Evolutionary conservation across 2,797 vertebrate species (phyloP), one percentile per base, ranked within the genome.

Genomic region (Balearica regulorum): DNA sequence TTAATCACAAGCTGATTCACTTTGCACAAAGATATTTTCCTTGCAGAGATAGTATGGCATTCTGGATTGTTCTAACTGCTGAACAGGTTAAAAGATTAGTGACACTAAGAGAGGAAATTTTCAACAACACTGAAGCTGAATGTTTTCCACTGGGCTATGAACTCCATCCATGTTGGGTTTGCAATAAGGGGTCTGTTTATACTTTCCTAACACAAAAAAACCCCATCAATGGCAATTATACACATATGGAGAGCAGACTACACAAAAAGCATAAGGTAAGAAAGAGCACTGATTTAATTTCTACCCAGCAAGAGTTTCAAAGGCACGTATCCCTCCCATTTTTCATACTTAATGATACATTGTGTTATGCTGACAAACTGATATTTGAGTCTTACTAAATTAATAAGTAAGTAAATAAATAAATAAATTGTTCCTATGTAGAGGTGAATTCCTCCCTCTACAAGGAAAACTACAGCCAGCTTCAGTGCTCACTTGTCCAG

Each of bases 381-480:
- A 8, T 41, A 46, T 58, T 94, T 72, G 10, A 72, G 16, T 28
- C 25, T 85, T 66, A 84, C 61, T 76, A 62, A 82, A 84, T 87
- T 87, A 79, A 90, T 69, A 35, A 65, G 18, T 25, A 84, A 95
- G 83, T 57, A 46, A 41, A 7, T 6, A 55, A 48, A 44, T 53
- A 54, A 37, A 49, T 31, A 61, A 24, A 12, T 2, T 0, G 0
- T 51, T 73, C 28, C 28, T 71, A 1, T 3, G 1, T 4, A 43
- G 22, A 54, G 11, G 14, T 77, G 66, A 91, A 82, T 31, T 62
- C n/a, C 76, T 70, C 75, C 21, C 41, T 51, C 29, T 9, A 48
- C 5, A 46, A 58, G 51, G 11, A 87, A 83, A 92, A 64, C 8
- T 20, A 4, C 13, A 13, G 14, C 2, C 60, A 69, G 6, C 14